Evolutionary conservation across 1,140 invertebrate genomes (phyloP).

Genomic region (Drosophila navojoa): DNA sequence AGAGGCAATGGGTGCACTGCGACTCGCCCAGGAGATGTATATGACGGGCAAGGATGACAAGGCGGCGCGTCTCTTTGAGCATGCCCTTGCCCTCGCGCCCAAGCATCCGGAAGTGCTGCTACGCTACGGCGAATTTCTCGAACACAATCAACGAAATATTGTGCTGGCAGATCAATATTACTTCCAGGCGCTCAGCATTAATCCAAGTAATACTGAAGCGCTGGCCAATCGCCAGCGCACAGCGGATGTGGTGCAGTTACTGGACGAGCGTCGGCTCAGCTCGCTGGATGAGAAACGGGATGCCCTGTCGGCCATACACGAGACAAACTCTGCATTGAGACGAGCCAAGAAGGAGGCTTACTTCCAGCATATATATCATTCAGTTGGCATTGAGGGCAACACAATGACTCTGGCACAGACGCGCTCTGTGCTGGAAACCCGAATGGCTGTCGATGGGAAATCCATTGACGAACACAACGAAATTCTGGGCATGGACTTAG

Average conservation of each 20-base stretch:
- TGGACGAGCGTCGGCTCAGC: slow-evolving; percentile 91
- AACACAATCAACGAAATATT: slow-evolving; percentile 93
- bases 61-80: slow-evolving; percentile 94
- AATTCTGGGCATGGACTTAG: slow-evolving; percentile 96
- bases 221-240: slow-evolving; percentile 93
- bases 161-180: slow-evolving; percentile 96
- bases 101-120: slow-evolving; percentile 96
- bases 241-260: slow-evolving; percentile 93
- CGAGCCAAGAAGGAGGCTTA: slow-evolving; percentile 97
- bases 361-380: slow-evolving; percentile 98
- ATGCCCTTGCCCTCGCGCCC: slow-evolving; percentile 95
- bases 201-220: slow-evolving; percentile 92
- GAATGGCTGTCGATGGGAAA: slow-evolving; percentile 96
- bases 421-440: slow-evolving; percentile 95
- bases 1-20: slow-evolving; percentile 93
- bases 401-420: slow-evolving; percentile 98
- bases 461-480: slow-evolving; percentile 99
- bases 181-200: slow-evolving; percentile 90
- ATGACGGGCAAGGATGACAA: slow-evolving; percentile 92
- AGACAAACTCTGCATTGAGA: slow-evolving; percentile 90
- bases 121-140: slow-evolving; percentile 96
- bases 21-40: slow-evolving; percentile 93
- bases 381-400: slow-evolving; percentile 98
- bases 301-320: slow-evolving; percentile 91
- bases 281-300: slow-evolving; percentile 95